phyloP scores from a whole-genome alignment of 2,888 invertebrate species.

The Hirtodrosophila alboralis region DNA sequence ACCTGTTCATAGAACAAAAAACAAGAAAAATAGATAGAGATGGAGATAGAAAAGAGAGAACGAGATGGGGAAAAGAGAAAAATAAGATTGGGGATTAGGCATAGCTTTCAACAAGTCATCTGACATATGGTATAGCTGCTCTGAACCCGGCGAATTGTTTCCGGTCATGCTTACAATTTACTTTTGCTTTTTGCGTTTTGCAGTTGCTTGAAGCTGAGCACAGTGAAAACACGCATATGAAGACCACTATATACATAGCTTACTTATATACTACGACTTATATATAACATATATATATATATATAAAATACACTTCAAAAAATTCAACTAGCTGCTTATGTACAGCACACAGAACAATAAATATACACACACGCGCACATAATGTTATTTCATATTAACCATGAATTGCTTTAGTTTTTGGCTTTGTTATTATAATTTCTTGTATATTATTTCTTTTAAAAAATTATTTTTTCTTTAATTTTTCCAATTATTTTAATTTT shows the following conservation, averaged over 20 bases:
- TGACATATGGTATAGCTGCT: slow-evolving; percentile 23
- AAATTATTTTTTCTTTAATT: slow-evolving; percentile 12
- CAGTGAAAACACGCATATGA: slow-evolving; percentile 19
- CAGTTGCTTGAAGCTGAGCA: slow-evolving; percentile 44
- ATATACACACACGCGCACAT: slow-evolving; percentile 19
- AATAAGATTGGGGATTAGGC: slow-evolving; percentile 32
- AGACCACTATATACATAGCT: slow-evolving; percentile 11
- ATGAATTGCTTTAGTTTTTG: slow-evolving; percentile 23
- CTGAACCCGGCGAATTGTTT: slow-evolving; percentile 42
- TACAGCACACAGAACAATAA: slow-evolving; percentile 28
- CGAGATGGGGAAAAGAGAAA: neutral
- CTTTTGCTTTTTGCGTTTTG: slow-evolving; percentile 33
- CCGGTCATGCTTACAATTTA: slow-evolving; percentile 60
- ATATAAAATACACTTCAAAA: no score
- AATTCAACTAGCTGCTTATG: slow-evolving; percentile 23
- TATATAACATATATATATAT: slow-evolving; percentile 13
- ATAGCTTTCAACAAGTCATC: slow-evolving; percentile 62
- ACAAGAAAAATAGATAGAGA: slow-evolving; percentile 5
- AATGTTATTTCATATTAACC: slow-evolving; percentile 47
- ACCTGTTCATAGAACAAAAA: slow-evolving; percentile 88
- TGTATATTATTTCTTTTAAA: slow-evolving; percentile 1
- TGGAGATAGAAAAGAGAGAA: slow-evolving; percentile 1
- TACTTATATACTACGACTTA: slow-evolving; percentile 15
- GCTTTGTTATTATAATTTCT: slow-evolving; percentile 2
- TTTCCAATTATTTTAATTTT: slow-evolving; percentile 15